Evolutionary conservation across 2,797 vertebrate species (phyloP).

Genomic region (Argentina silus): DNA sequence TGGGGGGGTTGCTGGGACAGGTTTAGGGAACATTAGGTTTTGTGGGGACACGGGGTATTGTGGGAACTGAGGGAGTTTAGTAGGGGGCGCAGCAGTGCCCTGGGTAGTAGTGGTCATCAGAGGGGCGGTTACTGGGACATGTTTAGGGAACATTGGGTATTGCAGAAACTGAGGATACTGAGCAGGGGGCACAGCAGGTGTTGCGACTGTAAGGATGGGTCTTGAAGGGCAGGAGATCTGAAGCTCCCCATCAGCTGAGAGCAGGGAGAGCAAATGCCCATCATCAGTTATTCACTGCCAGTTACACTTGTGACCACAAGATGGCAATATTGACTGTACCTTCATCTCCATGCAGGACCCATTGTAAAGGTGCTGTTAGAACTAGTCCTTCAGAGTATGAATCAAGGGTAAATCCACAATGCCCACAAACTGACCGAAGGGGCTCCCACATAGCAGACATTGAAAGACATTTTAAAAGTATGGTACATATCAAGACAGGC

Average conservation of each 20-base stretch:
- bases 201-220: neutral
- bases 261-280: slow-evolving; percentile 39
- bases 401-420: slow-evolving; percentile 37
- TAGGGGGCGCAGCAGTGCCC: neutral
- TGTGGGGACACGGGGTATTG: slow-evolving; percentile 30
- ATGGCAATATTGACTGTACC: slow-evolving; percentile 37
- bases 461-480: slow-evolving; percentile 17
- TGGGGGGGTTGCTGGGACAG: slow-evolving; percentile 28
- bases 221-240: slow-evolving; percentile 39
- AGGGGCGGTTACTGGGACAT: neutral
- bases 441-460: slow-evolving; percentile 42
- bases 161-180: neutral
- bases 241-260: slow-evolving; percentile 44
- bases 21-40: neutral
- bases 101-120: neutral
- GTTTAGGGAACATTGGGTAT: neutral
- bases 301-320: slow-evolving; percentile 36
- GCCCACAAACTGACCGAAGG: slow-evolving; percentile 11
- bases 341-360: slow-evolving; percentile 24
- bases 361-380: slow-evolving; percentile 28
- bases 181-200: slow-evolving; percentile 1
- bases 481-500: too few species aligned
- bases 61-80: slow-evolving; percentile 1
- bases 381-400: slow-evolving; percentile 31
- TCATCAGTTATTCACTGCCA: slow-evolving; percentile 31